A percentile compares a stretch with the other conserved stretches of the same genome.
These are phyloP conservation scores for Simalia tracyae DNA, from an alignment of 2,797 vertebrate genomes.

Conservation along the genomic window DNA sequence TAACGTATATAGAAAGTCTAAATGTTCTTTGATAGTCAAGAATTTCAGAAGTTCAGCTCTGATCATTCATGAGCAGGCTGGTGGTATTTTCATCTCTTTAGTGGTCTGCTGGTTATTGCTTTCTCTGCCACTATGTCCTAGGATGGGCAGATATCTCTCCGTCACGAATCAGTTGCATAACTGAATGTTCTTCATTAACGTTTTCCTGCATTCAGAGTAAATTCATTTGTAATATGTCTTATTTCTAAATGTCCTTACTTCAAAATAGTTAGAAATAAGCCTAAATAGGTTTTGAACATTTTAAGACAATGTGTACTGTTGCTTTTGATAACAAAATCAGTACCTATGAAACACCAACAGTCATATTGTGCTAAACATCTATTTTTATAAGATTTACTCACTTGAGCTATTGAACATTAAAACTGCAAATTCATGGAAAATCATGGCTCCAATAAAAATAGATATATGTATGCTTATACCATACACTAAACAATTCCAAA, in stretches of 20 bases:
- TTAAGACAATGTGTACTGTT: background rate
- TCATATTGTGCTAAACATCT: background rate
- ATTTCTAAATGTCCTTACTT: conserved; percentile 14
- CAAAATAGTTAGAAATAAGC: conserved; percentile 13
- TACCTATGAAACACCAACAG: background rate
- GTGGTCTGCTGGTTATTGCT: conserved; percentile 13
- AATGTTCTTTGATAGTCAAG: conserved; percentile 1
- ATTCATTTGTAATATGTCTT: conserved; percentile 10
- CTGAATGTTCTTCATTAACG: background rate
- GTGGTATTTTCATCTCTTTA: background rate
- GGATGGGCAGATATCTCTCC: background rate
- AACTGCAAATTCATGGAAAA: background rate
- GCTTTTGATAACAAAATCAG: background rate
- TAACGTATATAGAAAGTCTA: conserved; percentile 15
- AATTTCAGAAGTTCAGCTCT: background rate
- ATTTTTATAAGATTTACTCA: background rate
- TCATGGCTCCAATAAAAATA: background rate
- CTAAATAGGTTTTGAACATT: background rate
- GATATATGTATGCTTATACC: background rate
- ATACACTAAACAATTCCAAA: background rate
- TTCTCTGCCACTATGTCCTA: conserved; percentile 21
- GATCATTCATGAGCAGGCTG: background rate
- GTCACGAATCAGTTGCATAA: background rate
- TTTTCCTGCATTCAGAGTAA: conserved; percentile 28
- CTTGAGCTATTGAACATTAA: background rate